Evolutionary conservation across 2,888 invertebrate genomes (phyloP).

Genomic region (Elegia similella): DNA sequence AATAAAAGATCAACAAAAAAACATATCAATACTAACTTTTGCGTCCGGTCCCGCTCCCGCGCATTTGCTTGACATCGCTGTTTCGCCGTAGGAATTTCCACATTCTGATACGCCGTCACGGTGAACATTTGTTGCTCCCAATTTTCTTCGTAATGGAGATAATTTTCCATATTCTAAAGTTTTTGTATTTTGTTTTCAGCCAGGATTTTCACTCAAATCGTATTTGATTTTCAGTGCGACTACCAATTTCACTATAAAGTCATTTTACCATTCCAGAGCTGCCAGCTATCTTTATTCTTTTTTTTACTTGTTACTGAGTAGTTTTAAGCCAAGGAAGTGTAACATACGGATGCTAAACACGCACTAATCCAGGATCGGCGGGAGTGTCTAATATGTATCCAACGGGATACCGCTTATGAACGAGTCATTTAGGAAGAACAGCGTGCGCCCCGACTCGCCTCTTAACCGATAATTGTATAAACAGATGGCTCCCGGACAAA

Average conservation of each 20-base stretch:
- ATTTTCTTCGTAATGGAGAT: conserved; percentile 55
- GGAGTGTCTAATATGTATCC: conserved; percentile 65
- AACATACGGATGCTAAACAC: conserved; percentile 43
- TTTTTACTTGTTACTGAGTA: too few species aligned
- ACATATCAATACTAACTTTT: conserved; percentile 84
- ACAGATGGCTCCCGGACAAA: conserved; percentile 68
- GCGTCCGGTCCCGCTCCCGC: conserved; percentile 90
- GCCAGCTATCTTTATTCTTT: too few species aligned
- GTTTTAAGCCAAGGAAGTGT: conserved; percentile 10
- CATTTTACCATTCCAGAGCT: too few species aligned
- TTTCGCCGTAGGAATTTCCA: conserved; percentile 65
- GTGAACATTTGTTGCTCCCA: conserved; percentile 60
- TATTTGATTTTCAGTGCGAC: neutral
- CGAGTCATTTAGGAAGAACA: conserved; percentile 80
- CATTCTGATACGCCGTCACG: conserved; percentile 44
- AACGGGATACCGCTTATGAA: conserved; percentile 70
- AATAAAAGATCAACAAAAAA: conserved; percentile 11
- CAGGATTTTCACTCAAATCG: neutral
- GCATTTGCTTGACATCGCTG: conserved; percentile 91
- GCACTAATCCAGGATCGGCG: conserved; percentile 59
- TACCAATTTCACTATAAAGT: too few species aligned
- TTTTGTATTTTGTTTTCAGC: neutral
- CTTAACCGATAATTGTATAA: conserved; percentile 80
- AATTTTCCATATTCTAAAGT: conserved; percentile 53
- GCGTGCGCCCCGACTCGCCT: conserved; percentile 73